Evolutionary conservation across 1,140 invertebrate species (phyloP).

Genomic region (Elymnias hypermnestra): DNA sequence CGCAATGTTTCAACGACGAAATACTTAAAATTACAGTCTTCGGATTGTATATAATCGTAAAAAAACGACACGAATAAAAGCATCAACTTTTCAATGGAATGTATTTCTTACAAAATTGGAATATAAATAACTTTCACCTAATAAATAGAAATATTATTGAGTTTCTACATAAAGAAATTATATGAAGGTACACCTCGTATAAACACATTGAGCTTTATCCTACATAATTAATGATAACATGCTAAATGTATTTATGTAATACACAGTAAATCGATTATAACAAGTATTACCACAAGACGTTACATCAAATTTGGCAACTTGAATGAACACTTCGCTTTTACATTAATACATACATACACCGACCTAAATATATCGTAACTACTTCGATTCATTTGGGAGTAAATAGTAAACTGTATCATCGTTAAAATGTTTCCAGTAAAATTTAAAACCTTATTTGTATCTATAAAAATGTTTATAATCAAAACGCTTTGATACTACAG

Average conservation of each 20-base stretch:
- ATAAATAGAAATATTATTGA: constrained; percentile 51
- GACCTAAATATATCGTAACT: constrained; percentile 11
- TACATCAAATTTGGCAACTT: constrained; percentile 71
- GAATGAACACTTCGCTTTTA: constrained; percentile 54
- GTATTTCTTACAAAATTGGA: constrained; percentile 50
- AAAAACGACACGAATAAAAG: constrained; percentile 32
- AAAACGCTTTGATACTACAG: neutral
- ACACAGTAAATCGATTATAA: constrained; percentile 55
- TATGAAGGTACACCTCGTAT: constrained; percentile 54
- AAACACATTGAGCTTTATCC: constrained; percentile 70
- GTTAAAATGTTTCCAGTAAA: neutral
- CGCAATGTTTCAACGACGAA: constrained; percentile 43
- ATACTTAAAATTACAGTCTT: constrained; percentile 64
- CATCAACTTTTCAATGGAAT: constrained; percentile 54
- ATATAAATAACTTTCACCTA: constrained; percentile 43
- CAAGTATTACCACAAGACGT: constrained; percentile 52
- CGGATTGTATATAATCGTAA: constrained; percentile 46
- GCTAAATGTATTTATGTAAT: constrained; percentile 50
- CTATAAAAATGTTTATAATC: neutral
- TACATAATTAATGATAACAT: constrained; percentile 60
- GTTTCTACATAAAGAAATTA: constrained; percentile 55
- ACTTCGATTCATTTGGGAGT: constrained; percentile 1
- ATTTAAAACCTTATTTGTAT: neutral
- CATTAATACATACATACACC: constrained; percentile 16
- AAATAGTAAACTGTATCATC: neutral